Conservation (phyloP, 2,113 vertebrate genomes). For the Donacobius atricapilla region DNA sequence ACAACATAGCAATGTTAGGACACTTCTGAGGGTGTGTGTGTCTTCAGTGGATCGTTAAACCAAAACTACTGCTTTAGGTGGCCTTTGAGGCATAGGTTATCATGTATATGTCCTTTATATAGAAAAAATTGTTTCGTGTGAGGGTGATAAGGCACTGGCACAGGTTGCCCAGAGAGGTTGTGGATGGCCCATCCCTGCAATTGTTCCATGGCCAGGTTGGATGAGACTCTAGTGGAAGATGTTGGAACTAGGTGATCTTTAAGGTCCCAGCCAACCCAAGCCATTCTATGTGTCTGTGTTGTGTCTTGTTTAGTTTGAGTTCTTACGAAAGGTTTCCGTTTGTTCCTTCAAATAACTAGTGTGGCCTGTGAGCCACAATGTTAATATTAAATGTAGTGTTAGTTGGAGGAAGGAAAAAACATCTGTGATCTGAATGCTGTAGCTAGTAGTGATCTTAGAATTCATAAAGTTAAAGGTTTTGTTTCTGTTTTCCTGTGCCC, state of each 20-base stretch:
- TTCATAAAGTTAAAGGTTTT: background rate
- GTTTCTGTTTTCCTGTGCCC: background rate
- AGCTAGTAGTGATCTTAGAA: background rate
- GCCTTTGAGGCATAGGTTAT: background rate
- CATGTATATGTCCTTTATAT: background rate
- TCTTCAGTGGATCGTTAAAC: background rate
- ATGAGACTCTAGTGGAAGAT: background rate
- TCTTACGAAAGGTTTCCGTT: background rate
- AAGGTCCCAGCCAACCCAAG: background rate
- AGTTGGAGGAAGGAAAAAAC: background rate
- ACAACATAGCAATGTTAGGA: accelerated
- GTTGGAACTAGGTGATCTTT: background rate
- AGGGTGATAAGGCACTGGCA: background rate
- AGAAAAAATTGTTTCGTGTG: background rate
- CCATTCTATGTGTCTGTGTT: background rate
- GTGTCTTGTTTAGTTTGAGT: background rate
- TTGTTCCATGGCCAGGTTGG: background rate
- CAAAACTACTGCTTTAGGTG: background rate
- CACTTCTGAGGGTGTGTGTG: accelerated
- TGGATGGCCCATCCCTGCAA: background rate
- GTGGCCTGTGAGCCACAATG: background rate
- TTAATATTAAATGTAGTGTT: background rate
- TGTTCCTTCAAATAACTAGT: background rate
- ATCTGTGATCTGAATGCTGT: background rate
- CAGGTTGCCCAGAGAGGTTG: background rate